Conservation (phyloP, 2,113 vertebrate genomes). For the Desmodus rotundus region DNA sequence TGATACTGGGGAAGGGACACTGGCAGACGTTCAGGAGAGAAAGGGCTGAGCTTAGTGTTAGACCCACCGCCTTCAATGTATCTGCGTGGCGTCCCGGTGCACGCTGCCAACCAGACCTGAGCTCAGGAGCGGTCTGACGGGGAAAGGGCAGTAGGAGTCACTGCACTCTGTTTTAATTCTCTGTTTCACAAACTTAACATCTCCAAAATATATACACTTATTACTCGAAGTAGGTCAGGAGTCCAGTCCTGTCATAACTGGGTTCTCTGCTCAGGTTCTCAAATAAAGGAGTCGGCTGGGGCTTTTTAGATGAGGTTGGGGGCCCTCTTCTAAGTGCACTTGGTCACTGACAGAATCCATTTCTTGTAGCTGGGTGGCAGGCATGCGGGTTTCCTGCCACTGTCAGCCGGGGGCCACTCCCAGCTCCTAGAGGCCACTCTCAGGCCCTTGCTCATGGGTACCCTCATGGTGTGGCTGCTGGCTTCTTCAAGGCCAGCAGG, state of each 20-base stretch:
- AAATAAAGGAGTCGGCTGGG: background rate
- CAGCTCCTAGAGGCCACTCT: fast-evolving
- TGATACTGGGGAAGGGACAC: background rate
- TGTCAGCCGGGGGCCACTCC: background rate
- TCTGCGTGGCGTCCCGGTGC: background rate
- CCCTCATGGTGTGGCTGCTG: background rate
- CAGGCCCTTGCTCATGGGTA: too few species aligned
- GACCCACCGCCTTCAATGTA: background rate
- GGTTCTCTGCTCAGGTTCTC: background rate
- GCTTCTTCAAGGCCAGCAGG: background rate
- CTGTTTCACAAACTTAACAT: background rate
- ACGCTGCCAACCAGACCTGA: background rate
- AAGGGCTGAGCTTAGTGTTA: background rate
- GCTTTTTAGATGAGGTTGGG: background rate
- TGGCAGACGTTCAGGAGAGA: background rate
- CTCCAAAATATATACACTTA: background rate
- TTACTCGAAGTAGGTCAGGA: background rate
- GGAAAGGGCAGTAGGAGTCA: too few species aligned
- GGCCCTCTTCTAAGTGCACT: fast-evolving
- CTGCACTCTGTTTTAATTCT: background rate
- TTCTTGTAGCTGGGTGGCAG: background rate
- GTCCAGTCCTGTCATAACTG: background rate
- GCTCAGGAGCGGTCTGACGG: background rate
- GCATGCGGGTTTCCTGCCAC: background rate
- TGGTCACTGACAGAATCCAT: background rate